Conservation (phyloP, 2,888 invertebrate genomes). For the Chirona hameri region DNA sequence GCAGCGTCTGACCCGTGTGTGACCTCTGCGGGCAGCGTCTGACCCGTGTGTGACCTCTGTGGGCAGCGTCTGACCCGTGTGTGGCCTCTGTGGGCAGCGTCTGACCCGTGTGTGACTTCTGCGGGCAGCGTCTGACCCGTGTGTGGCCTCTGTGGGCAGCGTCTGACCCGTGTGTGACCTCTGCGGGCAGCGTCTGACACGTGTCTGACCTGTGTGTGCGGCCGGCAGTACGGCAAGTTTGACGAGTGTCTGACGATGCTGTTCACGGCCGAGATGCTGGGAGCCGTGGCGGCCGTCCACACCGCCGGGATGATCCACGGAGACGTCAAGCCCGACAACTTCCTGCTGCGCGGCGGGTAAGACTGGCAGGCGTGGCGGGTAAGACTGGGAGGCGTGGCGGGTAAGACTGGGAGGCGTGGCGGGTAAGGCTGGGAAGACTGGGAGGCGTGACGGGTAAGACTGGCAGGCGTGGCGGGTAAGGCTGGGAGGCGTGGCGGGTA, state of each 20-base stretch:
- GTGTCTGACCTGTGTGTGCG: neutral
- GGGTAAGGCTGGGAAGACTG: too few relatives aligned
- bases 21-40: too few relatives aligned
- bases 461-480: slow-evolving; percentile 57
- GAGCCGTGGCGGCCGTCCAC: slow-evolving; percentile 79
- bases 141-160: too few relatives aligned
- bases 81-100: too few relatives aligned
- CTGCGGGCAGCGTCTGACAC: too few relatives aligned
- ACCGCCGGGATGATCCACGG: slow-evolving; percentile 86
- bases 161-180: too few relatives aligned
- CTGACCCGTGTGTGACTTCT: too few relatives aligned
- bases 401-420: slow-evolving; percentile 53
- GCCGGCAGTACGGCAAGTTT: neutral
- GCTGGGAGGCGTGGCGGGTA: slow-evolving; percentile 59
- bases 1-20: too few relatives aligned
- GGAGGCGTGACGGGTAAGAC: slow-evolving; percentile 57
- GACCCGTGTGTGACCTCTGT: too few relatives aligned
- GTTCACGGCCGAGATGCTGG: slow-evolving; percentile 75
- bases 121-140: too few relatives aligned
- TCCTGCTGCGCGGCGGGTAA: slow-evolving; percentile 65
- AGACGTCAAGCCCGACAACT: slow-evolving; percentile 94
- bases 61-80: too few relatives aligned
- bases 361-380: neutral
- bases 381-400: too few relatives aligned
- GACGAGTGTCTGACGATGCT: slow-evolving; percentile 61